Evolutionary conservation across 2,888 invertebrate species (phyloP).

Genomic region (Drosophila nigritarsus): DNA sequence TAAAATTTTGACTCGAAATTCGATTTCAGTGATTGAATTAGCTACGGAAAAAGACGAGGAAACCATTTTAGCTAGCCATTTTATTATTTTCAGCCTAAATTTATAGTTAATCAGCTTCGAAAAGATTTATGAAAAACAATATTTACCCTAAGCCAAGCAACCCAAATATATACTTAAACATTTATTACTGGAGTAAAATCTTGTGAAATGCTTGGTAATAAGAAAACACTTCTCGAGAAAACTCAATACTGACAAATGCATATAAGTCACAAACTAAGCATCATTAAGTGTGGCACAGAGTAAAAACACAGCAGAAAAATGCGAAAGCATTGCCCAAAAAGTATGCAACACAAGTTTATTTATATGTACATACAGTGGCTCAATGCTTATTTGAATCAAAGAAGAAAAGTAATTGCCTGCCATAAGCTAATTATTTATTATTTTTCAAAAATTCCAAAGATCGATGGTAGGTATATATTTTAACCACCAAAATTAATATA

Average conservation of each 20-base stretch:
- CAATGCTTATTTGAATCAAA: no score
- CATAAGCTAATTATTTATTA: no score
- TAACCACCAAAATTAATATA: no score
- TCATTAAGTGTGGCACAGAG: not conserved
- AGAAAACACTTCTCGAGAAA: not conserved
- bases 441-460: no score
- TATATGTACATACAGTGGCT: no score
- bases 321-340: slow-evolving; percentile 5
- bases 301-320: not conserved
- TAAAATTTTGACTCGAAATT: slow-evolving; percentile 5
- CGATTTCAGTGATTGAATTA: not conserved
- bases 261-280: slow-evolving; percentile 1
- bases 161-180: not conserved
- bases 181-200: not conserved
- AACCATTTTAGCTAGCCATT: not conserved
- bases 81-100: not conserved
- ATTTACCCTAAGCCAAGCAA: not conserved
- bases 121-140: not conserved
- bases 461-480: no score
- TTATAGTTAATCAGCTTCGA: not conserved
- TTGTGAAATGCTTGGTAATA: not conserved
- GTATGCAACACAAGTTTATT: slow-evolving; percentile 22
- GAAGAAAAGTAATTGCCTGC: no score
- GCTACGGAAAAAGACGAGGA: not conserved
- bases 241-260: not conserved